Base-by-base conservation (phyloP, 2,113 vertebrate species). In the Cervus canadensis region DNA sequence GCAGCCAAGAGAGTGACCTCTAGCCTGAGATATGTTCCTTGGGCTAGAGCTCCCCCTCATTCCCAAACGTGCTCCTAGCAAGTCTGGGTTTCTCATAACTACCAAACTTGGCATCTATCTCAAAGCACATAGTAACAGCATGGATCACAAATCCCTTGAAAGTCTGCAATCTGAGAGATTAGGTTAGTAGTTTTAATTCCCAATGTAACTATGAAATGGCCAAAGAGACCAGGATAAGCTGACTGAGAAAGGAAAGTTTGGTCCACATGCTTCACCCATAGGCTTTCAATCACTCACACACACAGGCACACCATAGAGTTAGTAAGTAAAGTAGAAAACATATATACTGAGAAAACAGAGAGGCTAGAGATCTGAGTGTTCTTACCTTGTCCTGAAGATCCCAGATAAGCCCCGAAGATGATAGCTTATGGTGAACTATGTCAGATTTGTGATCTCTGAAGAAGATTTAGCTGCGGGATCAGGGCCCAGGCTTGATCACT, bases 401-500 rank as follows among this genome's bases (percentile, higher is more conserved):
- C n/a, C 33, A 36, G n/a, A 71, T 19, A 71, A 36, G 2, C 64
- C 19, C 19, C 4, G 2, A 36, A 71, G 64, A 71, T 71, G 64
- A 23, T 36, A 71, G n/a, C 64, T 71, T 71, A 71, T 3, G 19
- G 64, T 71, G n/a, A 71, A 71, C 1, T 0, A 36, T 71, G 64
- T 71, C 21, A 36, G n/a, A 36, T 71, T 71, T 4, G 2, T 71
- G 64, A 71, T 36, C 64, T 71, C n/a, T 23, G n/a, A 36, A 71
- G 33, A 57, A 71, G 9, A 23, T 36, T 71, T 71, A 23, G 9
- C 64, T 71, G 12, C 0, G 0, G 19, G 9, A 71, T 36, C 9
- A 71, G 64, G 17, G n/a, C 9, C 64, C 64, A 71, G 64, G n/a
- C 19, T 71, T 36, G 64, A 71, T 23, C 64, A 71, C 64, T 36